phyloP scores from a whole-genome alignment of 2,113 vertebrate genomes.

The Nothocercus nigrocapillus region DNA sequence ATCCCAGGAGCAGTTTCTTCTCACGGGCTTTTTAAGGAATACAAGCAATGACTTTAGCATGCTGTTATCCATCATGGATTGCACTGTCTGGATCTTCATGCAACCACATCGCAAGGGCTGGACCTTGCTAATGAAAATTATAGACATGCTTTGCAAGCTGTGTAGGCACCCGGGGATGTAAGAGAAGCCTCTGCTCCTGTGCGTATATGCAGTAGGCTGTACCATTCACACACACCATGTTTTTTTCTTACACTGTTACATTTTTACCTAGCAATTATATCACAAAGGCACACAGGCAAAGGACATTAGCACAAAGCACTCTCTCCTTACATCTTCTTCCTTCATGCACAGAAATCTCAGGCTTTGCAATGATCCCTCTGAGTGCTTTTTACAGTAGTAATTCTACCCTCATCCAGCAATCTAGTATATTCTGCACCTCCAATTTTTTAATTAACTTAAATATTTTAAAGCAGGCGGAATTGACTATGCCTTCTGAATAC shows the following conservation, averaged over 20 bases:
- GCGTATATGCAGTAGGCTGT: not conserved
- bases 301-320: conserved; percentile 45
- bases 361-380: not conserved
- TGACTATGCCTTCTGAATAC: not conserved
- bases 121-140: not conserved
- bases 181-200: not conserved
- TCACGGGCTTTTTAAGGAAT: not conserved
- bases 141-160: not conserved
- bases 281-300: not conserved
- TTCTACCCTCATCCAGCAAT: not conserved
- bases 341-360: not conserved
- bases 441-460: not conserved
- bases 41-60: not conserved
- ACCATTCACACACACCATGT: not conserved
- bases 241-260: not conserved
- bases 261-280: conserved; percentile 60
- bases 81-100: not conserved
- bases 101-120: not conserved
- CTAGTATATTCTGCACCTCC: not conserved
- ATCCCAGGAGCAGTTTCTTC: not conserved
- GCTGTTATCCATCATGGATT: not conserved
- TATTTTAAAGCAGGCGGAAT: not conserved
- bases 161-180: not conserved
- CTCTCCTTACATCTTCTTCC: not conserved
- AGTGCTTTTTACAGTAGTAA: not conserved